Base-by-base conservation (phyloP, 2,888 invertebrate species). In the Eupithecia insigniata region DNA sequence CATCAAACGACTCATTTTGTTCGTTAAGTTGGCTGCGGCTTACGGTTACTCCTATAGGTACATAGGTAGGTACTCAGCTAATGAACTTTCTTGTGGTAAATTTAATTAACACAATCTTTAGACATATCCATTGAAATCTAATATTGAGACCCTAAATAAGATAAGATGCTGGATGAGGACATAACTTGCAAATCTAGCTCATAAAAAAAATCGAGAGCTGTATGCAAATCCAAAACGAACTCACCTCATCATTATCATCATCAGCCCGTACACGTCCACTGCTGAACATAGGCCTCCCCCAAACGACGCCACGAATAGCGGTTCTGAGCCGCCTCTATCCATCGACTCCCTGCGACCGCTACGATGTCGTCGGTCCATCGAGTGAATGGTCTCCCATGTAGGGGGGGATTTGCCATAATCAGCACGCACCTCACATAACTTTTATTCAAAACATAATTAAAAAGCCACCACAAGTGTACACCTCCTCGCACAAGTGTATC, bases 401-500 rank as follows among this genome's bases (percentile, higher is more conserved):
- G n/a, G n/a, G n/a, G n/a, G n/a, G n/a, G n/a, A n/a, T n/a, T n/a
- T n/a, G n/a, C n/a, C n/a, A n/a, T n/a, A n/a, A n/a, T n/a, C n/a
- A n/a, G n/a, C n/a, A n/a, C n/a, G n/a, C n/a, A n/a, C n/a, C n/a
- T n/a, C n/a, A n/a, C n/a, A n/a, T n/a, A n/a, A n/a, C n/a, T n/a
- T 36, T 22, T 12, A 34, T 64, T 7, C 1, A 2, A 10, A n/a
- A 58, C 7, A 60, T 65, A n/a, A 72, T 69, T 61, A 61, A 66
- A 72, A 69, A 66, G 26, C 68, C 26, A 64, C 36, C 71, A n/a
- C n/a, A n/a, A n/a, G n/a, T n/a, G n/a, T n/a, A n/a, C n/a, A 39
- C 51, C 46, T 66, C 14, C 28, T 30, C 28, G 71, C 66, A 28
- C 39, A 65, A 61, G 66, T 68, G 66, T n/a, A 28, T 66, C 61